phyloP scores from a whole-genome alignment of 2,888 invertebrate species.

The Tricholauxania praeusta region DNA sequence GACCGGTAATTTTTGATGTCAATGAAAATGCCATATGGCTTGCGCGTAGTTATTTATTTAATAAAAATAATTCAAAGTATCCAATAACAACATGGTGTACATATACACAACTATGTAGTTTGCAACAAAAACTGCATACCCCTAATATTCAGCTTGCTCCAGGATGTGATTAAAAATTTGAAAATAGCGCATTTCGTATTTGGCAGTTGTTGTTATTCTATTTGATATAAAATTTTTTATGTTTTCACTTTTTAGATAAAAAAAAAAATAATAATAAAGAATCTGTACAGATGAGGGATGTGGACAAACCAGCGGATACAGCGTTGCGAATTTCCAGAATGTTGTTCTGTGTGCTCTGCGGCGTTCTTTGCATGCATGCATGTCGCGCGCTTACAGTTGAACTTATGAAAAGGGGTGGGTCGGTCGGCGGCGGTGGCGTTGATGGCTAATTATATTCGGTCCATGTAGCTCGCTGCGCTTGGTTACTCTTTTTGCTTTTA shows the following conservation, averaged over 20 bases:
- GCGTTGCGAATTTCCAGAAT: no score
- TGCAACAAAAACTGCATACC: slow-evolving; percentile 1
- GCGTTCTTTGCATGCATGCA: not conserved
- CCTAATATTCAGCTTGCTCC: not conserved
- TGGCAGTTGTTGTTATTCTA: slow-evolving; percentile 39
- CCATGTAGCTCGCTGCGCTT: slow-evolving; percentile 53
- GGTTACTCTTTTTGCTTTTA: slow-evolving; percentile 48
- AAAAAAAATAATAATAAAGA: not conserved
- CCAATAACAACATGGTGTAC: no score
- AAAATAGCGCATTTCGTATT: slow-evolving; percentile 27
- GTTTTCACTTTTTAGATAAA: no score
- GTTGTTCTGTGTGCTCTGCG: not conserved
- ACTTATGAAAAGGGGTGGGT: not conserved
- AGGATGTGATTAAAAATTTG: slow-evolving; percentile 30
- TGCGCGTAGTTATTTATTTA: no score
- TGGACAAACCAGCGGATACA: not conserved
- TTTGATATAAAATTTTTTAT: not conserved
- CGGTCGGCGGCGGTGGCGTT: not conserved
- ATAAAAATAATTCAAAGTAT: no score
- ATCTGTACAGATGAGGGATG: not conserved
- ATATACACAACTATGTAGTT: no score
- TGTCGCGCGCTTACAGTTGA: not conserved
- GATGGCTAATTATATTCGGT: slow-evolving; percentile 61
- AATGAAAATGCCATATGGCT: no score
- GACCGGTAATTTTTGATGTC: no score